Evolutionary conservation across 92 coral and sea anemone genomes (phyloP).

Genomic region (Micromussa lordhowensis): DNA sequence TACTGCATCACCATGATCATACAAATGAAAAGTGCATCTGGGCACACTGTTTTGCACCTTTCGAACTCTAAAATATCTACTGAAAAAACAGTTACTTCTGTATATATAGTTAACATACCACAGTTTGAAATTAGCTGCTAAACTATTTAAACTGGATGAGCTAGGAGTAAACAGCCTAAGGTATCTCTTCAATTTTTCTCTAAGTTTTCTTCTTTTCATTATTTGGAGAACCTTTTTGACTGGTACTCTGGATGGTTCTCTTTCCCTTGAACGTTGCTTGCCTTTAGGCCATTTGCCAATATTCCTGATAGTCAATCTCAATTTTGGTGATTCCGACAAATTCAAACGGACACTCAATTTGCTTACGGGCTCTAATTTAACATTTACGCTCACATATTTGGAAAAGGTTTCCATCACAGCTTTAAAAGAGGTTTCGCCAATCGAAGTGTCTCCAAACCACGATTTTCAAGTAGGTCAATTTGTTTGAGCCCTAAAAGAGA

Average conservation of each 20-base stretch:
- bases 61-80: conserved; percentile 39
- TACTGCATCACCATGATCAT: background rate
- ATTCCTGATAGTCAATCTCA: too few species aligned
- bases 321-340: too few species aligned
- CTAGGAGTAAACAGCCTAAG: conserved; percentile 39
- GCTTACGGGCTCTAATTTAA: too few species aligned
- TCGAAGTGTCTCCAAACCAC: too few species aligned
- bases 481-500: too few species aligned
- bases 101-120: conserved; percentile 43
- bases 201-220: conserved; percentile 32
- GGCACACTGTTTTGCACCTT: background rate
- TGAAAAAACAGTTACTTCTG: conserved; percentile 7
- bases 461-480: too few species aligned
- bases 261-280: conserved; percentile 10
- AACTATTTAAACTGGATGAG: conserved; percentile 50
- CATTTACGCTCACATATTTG: too few species aligned
- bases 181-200: conserved; percentile 38
- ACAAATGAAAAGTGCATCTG: too few species aligned
- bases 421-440: too few species aligned
- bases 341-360: too few species aligned
- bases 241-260: conserved; percentile 60
- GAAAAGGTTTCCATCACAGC: too few species aligned
- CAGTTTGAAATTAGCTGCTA: conserved; percentile 29
- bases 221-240: conserved; percentile 37
- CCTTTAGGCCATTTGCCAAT: too few species aligned